Evolutionary conservation across 2,113 vertebrate genomes (phyloP), one percentile per base, ranked within the genome.

Genomic region (Chaenogobius annularis): DNA sequence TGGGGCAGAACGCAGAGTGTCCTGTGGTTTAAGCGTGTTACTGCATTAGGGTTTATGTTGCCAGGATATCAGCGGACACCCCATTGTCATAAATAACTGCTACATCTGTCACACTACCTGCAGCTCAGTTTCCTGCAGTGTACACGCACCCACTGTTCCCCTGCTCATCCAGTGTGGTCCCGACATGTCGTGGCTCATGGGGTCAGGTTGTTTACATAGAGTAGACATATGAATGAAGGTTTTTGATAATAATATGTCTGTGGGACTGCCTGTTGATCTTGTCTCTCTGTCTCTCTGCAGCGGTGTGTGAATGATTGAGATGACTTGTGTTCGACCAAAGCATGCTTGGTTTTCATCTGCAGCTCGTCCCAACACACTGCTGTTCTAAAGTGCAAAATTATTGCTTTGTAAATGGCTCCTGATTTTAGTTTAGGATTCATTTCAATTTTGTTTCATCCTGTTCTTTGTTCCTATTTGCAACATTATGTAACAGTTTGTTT

Each of bases 61-160:
- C 26, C 59, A 5, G 58, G 12, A 54, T 79, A 73, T 65, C 77
- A 63, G 77, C 1, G 19, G 77, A 78, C 63, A 31, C 75, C 79
- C 77, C 83, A 80, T 74, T 75, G 80, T 74, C 84, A 79, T 80
- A 78, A 86, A 85, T 77, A 80, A 13, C 74, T 78, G 78, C 85
- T 83, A 86, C 87, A 87, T 86, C 80, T 87, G 83, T 85, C 86
- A 88, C 85, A 83, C 81, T 75, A 79, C 78, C 74, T 82, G 78
- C 70, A 69, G 65, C 47, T 26, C 79, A 48, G 64, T 72, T 79
- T 74, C 78, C 70, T 68, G 78, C 14, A 7, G 74, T 68, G 73
- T 43, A 68, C n/a, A 35, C 48, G 68, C 73, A 52, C 66, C 71
- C 81, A 75, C 72, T 72, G 66, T 66, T 73, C 70, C 72, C 44